phyloP scores from a whole-genome alignment of 2,113 vertebrate genomes.

The Toxotes chatareus region DNA sequence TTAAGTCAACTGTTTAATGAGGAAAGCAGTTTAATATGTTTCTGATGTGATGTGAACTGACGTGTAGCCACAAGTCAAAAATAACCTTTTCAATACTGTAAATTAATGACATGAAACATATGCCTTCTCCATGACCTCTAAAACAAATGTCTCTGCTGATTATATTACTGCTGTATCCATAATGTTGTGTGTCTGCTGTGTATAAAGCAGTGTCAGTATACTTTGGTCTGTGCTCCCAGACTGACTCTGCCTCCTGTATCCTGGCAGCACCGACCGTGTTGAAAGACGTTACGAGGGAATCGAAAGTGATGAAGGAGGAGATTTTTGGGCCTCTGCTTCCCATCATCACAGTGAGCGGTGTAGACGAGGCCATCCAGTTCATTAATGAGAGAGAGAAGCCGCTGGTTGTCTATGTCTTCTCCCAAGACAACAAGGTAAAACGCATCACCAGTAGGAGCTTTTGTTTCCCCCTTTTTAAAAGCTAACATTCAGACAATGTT shows the following conservation, averaged over 20 bases:
- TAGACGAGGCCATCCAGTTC: constrained; percentile 90
- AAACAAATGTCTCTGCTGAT: background rate
- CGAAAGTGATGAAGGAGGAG: constrained; percentile 93
- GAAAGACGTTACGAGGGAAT: constrained; percentile 82
- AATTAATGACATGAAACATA: no score
- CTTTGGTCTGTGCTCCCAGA: background rate
- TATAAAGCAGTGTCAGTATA: background rate
- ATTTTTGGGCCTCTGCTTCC: constrained; percentile 94
- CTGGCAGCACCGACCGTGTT: constrained; percentile 88
- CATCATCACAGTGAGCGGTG: constrained; percentile 84
- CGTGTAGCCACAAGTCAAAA: no score
- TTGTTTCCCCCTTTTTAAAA: background rate
- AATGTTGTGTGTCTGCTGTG: background rate
- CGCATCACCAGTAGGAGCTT: rapidly evolving
- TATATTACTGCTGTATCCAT: background rate
- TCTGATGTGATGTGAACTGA: no score
- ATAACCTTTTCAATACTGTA: no score
- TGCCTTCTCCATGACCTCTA: no score
- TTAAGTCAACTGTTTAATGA: no score
- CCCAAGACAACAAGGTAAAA: constrained; percentile 86
- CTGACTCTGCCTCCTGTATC: background rate
- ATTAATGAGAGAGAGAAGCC: constrained; percentile 92
- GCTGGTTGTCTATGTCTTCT: constrained; percentile 91
- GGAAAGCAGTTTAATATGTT: no score
- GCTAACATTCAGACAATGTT: background rate